A percentile compares a stretch with the other conserved stretches of the same genome.
Evolutionary conservation across 2,888 invertebrate species (phyloP).

Genomic region (Ectemnius continuus): DNA sequence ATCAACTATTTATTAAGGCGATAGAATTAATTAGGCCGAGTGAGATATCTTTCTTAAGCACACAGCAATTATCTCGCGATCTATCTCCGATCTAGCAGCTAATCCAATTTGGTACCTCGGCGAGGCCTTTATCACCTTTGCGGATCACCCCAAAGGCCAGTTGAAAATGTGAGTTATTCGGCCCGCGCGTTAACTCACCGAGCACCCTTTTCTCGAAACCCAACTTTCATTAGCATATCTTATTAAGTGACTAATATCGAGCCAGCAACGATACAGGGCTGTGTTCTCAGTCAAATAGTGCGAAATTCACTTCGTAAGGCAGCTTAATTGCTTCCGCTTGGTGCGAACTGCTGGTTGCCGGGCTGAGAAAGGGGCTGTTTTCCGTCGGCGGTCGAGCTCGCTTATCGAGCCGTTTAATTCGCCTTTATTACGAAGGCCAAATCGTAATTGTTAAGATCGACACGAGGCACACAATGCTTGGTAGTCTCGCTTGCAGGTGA

Average conservation of each 20-base stretch:
- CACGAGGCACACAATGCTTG: constrained; percentile 53
- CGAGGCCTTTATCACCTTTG: not conserved
- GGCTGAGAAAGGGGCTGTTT: constrained; percentile 7
- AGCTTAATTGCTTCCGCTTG: not conserved
- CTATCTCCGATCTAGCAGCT: not conserved
- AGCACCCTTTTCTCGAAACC: too few relatives aligned
- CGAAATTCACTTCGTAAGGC: not conserved
- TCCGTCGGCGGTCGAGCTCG: constrained; percentile 7
- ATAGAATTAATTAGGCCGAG: not conserved
- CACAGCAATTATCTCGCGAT: not conserved
- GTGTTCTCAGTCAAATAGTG: not conserved
- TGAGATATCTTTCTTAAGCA: not conserved
- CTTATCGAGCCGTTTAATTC: constrained; percentile 63
- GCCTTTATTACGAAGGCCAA: constrained; percentile 61
- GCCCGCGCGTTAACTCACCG: too few relatives aligned
- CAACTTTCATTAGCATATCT: too few relatives aligned
- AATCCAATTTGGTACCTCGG: not conserved
- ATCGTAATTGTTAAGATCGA: constrained; percentile 68
- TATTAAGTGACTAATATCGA: constrained; percentile 11
- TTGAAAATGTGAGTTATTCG: too few relatives aligned
- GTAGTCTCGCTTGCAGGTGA: constrained; percentile 53
- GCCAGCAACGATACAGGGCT: constrained; percentile 5
- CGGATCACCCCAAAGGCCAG: not conserved
- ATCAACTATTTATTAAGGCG: too few relatives aligned
- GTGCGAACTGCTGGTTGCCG: not conserved